phyloP scores from a whole-genome alignment of 2,797 vertebrate species.

The Accipiter superciliosus region DNA sequence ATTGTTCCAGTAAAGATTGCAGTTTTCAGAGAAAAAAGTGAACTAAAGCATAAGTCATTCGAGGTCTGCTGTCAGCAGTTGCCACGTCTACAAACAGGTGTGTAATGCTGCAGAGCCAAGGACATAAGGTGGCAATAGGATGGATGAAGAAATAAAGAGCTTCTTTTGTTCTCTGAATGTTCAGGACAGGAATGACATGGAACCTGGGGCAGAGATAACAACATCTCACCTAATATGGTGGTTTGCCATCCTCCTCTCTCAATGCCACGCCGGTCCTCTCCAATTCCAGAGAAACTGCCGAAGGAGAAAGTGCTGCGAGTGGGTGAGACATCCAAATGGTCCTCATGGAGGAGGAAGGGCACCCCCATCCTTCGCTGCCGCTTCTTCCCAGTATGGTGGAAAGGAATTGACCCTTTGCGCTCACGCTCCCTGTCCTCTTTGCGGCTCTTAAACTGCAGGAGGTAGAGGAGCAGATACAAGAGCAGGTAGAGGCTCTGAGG shows the following conservation, averaged over 20 bases:
- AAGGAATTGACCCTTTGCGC: constrained; percentile 95
- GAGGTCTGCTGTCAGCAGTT: not conserved
- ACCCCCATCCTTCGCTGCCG: constrained; percentile 93
- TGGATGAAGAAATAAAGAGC: not conserved
- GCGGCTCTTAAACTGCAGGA: constrained; percentile 91
- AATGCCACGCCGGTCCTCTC: constrained; percentile 90
- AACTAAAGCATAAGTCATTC: not conserved
- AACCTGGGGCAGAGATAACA: not conserved
- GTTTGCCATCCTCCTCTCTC: constrained; percentile 96
- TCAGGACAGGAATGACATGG: not conserved
- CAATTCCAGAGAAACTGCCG: constrained; percentile 93
- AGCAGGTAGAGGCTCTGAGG: not conserved
- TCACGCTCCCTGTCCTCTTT: constrained; percentile 94
- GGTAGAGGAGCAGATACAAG: not conserved
- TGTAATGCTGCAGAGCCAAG: not conserved
- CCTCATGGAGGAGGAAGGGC: constrained; percentile 94
- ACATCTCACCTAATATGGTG: constrained; percentile 89
- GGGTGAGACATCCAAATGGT: constrained; percentile 94
- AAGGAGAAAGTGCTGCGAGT: constrained; percentile 98
- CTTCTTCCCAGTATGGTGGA: constrained; percentile 93
- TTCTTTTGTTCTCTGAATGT: not conserved
- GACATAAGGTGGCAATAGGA: not conserved
- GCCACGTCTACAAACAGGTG: not conserved
- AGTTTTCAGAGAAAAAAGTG: not conserved
- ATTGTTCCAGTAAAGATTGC: not conserved